Evolutionary conservation across 92 coral and sea anemone species (phyloP).

Genomic region (Porites evermanni): DNA sequence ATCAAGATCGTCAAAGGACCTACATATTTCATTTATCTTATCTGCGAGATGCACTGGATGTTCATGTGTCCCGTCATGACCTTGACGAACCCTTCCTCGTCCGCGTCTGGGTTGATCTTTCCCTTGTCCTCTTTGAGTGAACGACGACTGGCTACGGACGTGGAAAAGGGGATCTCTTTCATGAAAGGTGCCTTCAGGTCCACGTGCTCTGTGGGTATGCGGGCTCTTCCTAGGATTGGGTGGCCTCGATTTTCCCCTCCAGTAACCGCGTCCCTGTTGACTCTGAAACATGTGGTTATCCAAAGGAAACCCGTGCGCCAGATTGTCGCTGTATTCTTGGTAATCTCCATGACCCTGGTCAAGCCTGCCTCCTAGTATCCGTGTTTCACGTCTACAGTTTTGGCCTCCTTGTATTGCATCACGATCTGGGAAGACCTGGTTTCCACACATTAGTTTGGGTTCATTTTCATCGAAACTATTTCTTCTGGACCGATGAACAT

Average conservation of each 20-base stretch:
- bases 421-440: not conserved
- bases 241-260: too few species aligned
- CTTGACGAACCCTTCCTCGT: not conserved
- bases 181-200: not conserved
- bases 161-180: too few species aligned
- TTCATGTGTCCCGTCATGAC: not conserved
- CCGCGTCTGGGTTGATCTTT: not conserved
- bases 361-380: not conserved
- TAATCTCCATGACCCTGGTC: constrained; percentile 1
- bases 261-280: too few species aligned
- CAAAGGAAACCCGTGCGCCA: not conserved
- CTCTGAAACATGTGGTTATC: too few species aligned
- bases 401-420: not conserved
- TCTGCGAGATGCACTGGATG: not conserved
- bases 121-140: not conserved
- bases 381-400: not conserved
- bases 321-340: not conserved
- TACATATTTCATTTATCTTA: not conserved
- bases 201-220: not conserved
- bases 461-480: not conserved
- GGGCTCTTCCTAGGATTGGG: not conserved
- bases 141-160: not conserved
- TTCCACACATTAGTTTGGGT: not conserved
- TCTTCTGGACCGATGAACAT: not conserved
- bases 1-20: not conserved